These are phyloP conservation scores for Macrobrachium rosenbergii DNA, from an alignment of 1,140 invertebrate genomes.

Conservation along the genomic window DNA sequence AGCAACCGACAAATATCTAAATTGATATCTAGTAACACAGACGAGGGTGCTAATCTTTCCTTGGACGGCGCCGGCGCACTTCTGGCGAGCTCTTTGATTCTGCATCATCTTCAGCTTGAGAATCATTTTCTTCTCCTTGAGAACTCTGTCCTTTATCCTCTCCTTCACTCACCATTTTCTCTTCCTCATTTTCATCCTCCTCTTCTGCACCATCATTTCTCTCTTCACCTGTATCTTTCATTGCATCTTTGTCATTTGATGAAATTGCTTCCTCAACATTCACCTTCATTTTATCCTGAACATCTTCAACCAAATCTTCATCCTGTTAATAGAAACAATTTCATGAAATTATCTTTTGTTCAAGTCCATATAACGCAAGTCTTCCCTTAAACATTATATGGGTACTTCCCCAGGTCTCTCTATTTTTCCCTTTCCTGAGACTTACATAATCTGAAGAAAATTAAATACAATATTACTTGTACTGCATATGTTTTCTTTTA, in stretches of 20 bases:
- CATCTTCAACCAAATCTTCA: conserved; percentile 55
- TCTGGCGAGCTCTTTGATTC: conserved; percentile 71
- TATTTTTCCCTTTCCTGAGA: too few species aligned
- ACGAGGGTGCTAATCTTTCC: conserved; percentile 73
- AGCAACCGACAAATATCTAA: too few species aligned
- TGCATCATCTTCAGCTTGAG: conserved; percentile 71
- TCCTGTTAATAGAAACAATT: conserved; percentile 33
- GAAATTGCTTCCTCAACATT: background rate
- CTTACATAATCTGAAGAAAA: too few species aligned
- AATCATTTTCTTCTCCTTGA: conserved; percentile 68
- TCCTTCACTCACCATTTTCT: conserved; percentile 60
- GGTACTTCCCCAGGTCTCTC: too few species aligned
- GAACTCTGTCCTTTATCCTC: conserved; percentile 56
- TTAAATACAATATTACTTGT: too few species aligned
- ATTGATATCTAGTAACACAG: too few species aligned
- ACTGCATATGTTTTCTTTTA: too few species aligned
- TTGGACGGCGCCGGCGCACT: conserved; percentile 76
- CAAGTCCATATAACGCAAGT: too few species aligned
- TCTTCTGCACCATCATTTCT: conserved; percentile 52
- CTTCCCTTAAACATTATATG: too few species aligned
- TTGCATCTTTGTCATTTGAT: conserved; percentile 69
- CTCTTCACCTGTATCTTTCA: conserved; percentile 55
- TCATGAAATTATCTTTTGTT: background rate
- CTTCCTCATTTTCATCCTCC: conserved; percentile 67
- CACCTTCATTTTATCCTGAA: conserved; percentile 8